Percentiles rank a stretch among this genome's conserved stretches.
Evolutionary conservation across 2,797 vertebrate species (phyloP).

Genomic region (Pampus argenteus): DNA sequence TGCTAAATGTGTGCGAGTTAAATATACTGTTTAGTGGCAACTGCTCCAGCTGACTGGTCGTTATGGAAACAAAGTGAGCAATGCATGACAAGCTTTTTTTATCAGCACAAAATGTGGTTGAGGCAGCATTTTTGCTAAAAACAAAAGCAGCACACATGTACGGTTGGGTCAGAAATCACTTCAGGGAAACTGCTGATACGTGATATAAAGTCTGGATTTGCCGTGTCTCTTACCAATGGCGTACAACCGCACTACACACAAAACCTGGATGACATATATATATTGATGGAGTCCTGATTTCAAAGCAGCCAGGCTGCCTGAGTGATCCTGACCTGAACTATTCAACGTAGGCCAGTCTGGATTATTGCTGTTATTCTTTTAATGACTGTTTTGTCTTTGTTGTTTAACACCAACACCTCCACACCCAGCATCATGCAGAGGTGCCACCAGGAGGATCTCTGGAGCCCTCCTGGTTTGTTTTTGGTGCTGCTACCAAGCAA

Average conservation of each 20-base stretch:
- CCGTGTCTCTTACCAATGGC: constrained; percentile 16
- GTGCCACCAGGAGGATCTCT: not conserved
- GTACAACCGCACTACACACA: constrained; percentile 35
- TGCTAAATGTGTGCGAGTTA: constrained; percentile 61
- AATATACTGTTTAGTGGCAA: constrained; percentile 66
- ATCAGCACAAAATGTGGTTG: constrained; percentile 63
- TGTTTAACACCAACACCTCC: not conserved
- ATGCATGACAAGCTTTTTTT: constrained; percentile 61
- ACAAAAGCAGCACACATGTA: constrained; percentile 28
- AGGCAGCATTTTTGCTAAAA: constrained; percentile 45
- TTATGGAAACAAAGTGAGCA: constrained; percentile 68
- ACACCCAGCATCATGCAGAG: not conserved
- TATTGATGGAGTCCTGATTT: constrained; percentile 10
- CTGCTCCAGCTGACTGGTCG: constrained; percentile 56
- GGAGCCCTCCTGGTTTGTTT: not conserved
- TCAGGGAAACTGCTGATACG: constrained; percentile 48
- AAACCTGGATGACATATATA: constrained; percentile 25
- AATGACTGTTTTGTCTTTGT: not conserved
- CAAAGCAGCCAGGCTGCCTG: constrained; percentile 10
- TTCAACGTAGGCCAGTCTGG: not conserved
- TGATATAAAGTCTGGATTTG: constrained; percentile 8
- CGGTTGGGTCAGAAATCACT: constrained; percentile 37
- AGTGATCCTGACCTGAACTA: constrained; percentile 1
- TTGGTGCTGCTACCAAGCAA: constrained; percentile 6
- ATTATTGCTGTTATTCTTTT: constrained; percentile 13